Evolutionary conservation across 2,797 vertebrate species (phyloP), one percentile per base, ranked within the genome.

Genomic region (Sternotherus odoratus): DNA sequence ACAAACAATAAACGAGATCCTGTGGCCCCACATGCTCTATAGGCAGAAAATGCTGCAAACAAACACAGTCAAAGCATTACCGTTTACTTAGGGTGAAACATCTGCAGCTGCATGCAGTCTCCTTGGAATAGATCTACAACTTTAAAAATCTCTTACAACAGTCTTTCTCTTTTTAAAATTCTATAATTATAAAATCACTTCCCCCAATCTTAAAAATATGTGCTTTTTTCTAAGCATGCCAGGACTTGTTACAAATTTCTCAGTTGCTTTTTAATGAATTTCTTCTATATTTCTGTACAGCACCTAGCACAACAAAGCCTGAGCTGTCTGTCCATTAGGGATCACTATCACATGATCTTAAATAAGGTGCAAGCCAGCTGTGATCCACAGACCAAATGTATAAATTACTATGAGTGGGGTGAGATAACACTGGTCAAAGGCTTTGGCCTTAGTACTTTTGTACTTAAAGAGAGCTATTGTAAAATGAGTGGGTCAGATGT

Each of bases 161-260:
- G 36, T 36, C 15, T 33, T 60, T 69, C 66, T 69, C n/a, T 24
- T 69, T 69, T 69, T 23, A 69, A 39, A 21, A 69, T 39, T 39
- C n/a, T 69, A 39, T 36, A 12, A 39, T 69, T 69, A 11, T 69
- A 69, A 39, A 36, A n/a, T 36, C 5, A 1, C 21, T 69, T 69
- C 19, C 36, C 36, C 5, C 19, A 39, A 23, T 11, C 21, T 69
- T 39, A 69, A 69, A 69, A 69, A 39, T 36, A 17, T 39, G 21
- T 69, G 60, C 69, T 94, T 10, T 69, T 60, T 12, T 87, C 51
- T 21, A 56, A 77, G 2, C 6, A 0, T 0, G 12, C 0, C 81
- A 79, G 75, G 82, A 17, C 11, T 23, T 48, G 36, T 0, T 0
- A 54, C 79, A 66, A 48, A 51, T 19, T 69, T n/a, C 23, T 75